Conservation (phyloP, 2,113 vertebrate species). For the Gymnorhina tibicen region DNA sequence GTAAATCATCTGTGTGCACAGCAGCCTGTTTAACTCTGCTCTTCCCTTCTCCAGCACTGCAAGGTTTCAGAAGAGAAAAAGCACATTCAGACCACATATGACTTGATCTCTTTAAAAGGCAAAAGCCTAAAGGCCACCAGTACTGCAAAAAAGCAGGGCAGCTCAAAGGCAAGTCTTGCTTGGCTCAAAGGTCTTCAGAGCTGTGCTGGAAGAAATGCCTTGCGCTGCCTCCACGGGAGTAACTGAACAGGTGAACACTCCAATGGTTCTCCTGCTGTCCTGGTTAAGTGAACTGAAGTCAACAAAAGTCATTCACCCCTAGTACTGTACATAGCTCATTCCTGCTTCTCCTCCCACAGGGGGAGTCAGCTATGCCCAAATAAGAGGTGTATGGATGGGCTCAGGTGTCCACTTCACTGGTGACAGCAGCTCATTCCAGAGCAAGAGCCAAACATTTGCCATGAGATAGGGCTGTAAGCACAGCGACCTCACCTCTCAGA, state of each 20-base stretch:
- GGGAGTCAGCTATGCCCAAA: background rate
- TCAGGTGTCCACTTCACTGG: background rate
- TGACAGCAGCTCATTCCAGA: background rate
- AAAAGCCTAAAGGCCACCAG: background rate
- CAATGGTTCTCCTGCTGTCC: background rate
- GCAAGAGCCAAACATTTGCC: background rate
- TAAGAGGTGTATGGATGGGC: accelerated
- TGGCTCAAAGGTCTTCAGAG: background rate
- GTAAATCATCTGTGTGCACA: background rate
- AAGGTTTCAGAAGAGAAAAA: background rate
- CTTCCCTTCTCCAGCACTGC: background rate
- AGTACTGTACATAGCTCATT: background rate
- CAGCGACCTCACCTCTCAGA: background rate
- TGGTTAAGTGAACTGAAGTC: background rate
- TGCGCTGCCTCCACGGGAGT: accelerated
- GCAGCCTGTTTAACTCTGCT: background rate
- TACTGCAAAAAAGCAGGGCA: background rate
- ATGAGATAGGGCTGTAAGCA: background rate
- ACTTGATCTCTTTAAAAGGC: background rate
- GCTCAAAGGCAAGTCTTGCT: background rate
- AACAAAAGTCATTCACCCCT: background rate
- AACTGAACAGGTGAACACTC: background rate
- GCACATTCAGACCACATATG: background rate
- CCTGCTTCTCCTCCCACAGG: background rate
- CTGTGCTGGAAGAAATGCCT: background rate